Evolutionary conservation across 2,113 vertebrate genomes (phyloP).

Genomic region (Poicephalus gulielmi): DNA sequence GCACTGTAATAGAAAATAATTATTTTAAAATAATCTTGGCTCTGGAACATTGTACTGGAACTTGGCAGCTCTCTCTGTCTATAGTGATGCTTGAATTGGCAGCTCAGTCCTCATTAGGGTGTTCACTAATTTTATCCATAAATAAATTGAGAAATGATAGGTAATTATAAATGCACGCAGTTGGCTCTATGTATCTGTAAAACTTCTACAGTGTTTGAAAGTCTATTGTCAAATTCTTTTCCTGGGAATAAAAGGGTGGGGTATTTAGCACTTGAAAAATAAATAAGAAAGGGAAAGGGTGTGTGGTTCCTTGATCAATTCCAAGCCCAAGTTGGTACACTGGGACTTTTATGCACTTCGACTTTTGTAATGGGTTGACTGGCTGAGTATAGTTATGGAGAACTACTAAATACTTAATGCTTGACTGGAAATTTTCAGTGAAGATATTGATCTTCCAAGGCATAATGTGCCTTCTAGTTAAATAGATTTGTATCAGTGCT

Average conservation of each 20-base stretch:
- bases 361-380: neutral
- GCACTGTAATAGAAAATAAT: neutral
- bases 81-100: neutral
- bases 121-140: neutral
- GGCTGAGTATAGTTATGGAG: neutral
- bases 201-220: neutral
- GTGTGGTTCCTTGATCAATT: constrained; percentile 1
- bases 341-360: neutral
- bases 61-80: neutral
- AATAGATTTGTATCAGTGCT: neutral
- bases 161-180: constrained; percentile 2
- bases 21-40: neutral
- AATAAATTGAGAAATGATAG: constrained; percentile 25
- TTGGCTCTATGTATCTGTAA: neutral
- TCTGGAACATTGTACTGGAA: neutral
- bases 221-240: neutral
- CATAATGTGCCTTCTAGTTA: neutral
- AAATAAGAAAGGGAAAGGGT: constrained; percentile 46
- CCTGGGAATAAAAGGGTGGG: constrained; percentile 5
- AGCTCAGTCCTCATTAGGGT: neutral
- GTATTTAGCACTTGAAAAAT: neutral
- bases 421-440: neutral
- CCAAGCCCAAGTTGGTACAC: neutral
- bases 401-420: neutral
- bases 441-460: neutral